These are phyloP conservation scores for Butorides virescens DNA, from an alignment of 2,113 vertebrate species.

Conservation along the genomic window DNA sequence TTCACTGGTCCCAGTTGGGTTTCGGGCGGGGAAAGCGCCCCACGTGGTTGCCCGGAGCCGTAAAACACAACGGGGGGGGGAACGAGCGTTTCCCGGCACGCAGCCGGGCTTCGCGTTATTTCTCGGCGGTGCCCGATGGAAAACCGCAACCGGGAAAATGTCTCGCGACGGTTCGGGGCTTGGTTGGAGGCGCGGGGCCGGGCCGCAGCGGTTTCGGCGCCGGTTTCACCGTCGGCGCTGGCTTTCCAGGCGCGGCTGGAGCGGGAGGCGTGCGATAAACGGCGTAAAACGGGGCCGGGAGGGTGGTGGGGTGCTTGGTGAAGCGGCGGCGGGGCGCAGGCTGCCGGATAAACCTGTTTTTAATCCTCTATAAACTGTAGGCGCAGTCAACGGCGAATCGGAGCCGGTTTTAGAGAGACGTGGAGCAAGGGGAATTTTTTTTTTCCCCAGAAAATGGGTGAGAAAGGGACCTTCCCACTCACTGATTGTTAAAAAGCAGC, in stretches of 20 bases:
- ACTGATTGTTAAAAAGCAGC: not conserved
- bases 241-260: not conserved
- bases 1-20: not conserved
- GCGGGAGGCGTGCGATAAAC: not conserved
- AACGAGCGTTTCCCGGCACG: not conserved
- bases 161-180: too few species aligned
- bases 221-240: not conserved
- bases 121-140: not conserved
- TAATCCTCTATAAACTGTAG: too few species aligned
- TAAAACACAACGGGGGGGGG: not conserved
- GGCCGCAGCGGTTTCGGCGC: not conserved
- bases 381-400: rapidly evolving
- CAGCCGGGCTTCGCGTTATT: not conserved
- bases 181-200: not conserved
- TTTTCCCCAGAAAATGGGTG: not conserved
- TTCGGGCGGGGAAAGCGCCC: not conserved
- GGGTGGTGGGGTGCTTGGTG: not conserved
- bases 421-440: not conserved
- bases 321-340: rapidly evolving
- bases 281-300: not conserved
- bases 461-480: not conserved
- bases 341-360: not conserved
- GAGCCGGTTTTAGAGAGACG: not conserved
- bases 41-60: not conserved
- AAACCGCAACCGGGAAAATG: not conserved